Conservation (phyloP, 2,888 invertebrate genomes). For the Leucophora obtusa region DNA sequence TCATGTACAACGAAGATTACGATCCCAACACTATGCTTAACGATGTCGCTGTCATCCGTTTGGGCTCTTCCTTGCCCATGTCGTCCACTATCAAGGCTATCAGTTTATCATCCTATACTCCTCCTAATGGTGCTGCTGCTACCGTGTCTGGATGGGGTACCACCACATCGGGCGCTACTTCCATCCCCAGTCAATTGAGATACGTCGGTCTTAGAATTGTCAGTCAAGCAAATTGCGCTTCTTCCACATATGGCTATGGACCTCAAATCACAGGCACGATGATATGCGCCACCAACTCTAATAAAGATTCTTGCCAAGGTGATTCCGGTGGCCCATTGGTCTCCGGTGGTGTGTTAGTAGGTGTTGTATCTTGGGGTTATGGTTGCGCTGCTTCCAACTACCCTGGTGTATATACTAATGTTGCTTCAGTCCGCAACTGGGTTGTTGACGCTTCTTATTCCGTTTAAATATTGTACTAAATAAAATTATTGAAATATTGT, state of each 20-base stretch:
- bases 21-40: conserved; percentile 79
- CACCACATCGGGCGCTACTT: conserved; percentile 67
- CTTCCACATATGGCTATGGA: conserved; percentile 76
- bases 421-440: conserved; percentile 68
- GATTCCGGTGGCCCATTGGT: conserved; percentile 76
- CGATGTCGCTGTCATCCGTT: conserved; percentile 81
- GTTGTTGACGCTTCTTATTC: conserved; percentile 53
- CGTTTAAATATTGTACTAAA: conserved; percentile 23
- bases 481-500: too few relatives aligned
- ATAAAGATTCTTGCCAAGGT: conserved; percentile 73
- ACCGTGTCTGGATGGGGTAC: conserved; percentile 68
- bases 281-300: conserved; percentile 69
- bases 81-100: conserved; percentile 74
- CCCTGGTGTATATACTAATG: conserved; percentile 73
- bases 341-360: conserved; percentile 67
- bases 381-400: conserved; percentile 69
- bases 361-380: conserved; percentile 74
- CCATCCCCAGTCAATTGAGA: conserved; percentile 75
- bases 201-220: conserved; percentile 77
- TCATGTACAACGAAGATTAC: conserved; percentile 78
- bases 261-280: conserved; percentile 64
- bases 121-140: conserved; percentile 62
- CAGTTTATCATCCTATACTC: conserved; percentile 73
- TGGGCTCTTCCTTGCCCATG: conserved; percentile 77
- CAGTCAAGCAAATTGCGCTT: conserved; percentile 76